Base-by-base conservation (phyloP, 2,113 vertebrate species). In the Candoia aspera region DNA sequence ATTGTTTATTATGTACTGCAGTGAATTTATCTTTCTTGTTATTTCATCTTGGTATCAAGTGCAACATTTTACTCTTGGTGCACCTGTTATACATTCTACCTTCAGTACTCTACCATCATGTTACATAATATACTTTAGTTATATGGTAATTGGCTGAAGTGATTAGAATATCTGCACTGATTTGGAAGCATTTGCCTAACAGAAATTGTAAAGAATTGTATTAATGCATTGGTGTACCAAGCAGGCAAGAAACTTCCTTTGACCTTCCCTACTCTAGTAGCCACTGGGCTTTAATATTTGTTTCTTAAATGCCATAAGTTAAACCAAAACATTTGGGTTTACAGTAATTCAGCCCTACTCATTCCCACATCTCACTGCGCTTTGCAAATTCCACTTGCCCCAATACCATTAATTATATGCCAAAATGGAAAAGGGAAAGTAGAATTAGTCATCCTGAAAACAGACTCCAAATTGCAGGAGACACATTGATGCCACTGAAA, bases 161-260 rank as follows among this genome's bases (percentile, higher is more conserved):
- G 87, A 86, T 90, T 64, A 88, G 24, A 93, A 85, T 68, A 24
- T 59, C 60, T 54, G 26, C 26, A 68, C 42, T 88, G 8, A 42
- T 92, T 87, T 87, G 13, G 62, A 53, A 90, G 73, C 87, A 79
- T 86, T 94, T 94, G 58, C 33, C 19, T 86, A 79, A 33, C 37
- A 90, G 57, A 91, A 88, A 85, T 12, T 3, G 86, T 29, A 24
- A 93, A 57, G 83, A 93, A 79, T 55, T 55, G 4, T 55, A 53
- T 92, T 88, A 37, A 11, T 26, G 88, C 26, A 53, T 59, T n/a
- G 83, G 42, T 57, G 13, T 46, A 46, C 2, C 8, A 24, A 83
- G 26, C 42, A 88, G 15, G 12, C 17, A 37, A n/a, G 49, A 55
- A 1, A 6, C 29, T 21, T n/a, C 9, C 37, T 86, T 91, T n/a